phyloP scores from a whole-genome alignment of 1,140 invertebrate genomes.

The Heliconius hermathena region DNA sequence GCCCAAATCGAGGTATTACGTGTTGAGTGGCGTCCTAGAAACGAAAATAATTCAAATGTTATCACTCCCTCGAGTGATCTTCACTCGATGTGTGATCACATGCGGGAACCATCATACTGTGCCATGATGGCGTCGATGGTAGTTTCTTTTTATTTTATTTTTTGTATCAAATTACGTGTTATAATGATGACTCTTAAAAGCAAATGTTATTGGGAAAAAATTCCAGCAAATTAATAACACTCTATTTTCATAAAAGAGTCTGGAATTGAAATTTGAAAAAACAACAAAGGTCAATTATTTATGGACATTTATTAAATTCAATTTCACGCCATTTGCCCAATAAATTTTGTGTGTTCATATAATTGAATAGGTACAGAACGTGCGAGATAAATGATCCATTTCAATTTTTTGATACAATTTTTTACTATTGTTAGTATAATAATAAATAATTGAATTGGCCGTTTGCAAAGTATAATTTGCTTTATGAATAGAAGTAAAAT shows the following conservation, averaged over 20 bases:
- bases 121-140: too few relatives aligned
- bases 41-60: too few relatives aligned
- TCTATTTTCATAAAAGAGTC: too few relatives aligned
- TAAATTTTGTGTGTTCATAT: background rate
- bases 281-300: background rate
- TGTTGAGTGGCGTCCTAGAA: too few relatives aligned
- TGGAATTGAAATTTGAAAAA: background rate
- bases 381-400: background rate
- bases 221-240: background rate
- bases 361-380: background rate
- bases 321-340: background rate
- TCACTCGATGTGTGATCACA: too few relatives aligned
- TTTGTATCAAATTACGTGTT: too few relatives aligned
- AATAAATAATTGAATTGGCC: background rate
- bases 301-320: background rate
- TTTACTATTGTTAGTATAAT: background rate
- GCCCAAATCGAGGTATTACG: too few relatives aligned
- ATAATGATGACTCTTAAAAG: too few relatives aligned
- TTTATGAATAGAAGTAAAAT: background rate
- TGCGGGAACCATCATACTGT: too few relatives aligned
- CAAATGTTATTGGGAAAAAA: background rate
- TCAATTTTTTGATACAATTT: background rate
- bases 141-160: too few relatives aligned
- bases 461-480: background rate
- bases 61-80: too few relatives aligned